phyloP scores from a whole-genome alignment of 2,888 invertebrate species.

The Hirtodrosophila confusa region DNA sequence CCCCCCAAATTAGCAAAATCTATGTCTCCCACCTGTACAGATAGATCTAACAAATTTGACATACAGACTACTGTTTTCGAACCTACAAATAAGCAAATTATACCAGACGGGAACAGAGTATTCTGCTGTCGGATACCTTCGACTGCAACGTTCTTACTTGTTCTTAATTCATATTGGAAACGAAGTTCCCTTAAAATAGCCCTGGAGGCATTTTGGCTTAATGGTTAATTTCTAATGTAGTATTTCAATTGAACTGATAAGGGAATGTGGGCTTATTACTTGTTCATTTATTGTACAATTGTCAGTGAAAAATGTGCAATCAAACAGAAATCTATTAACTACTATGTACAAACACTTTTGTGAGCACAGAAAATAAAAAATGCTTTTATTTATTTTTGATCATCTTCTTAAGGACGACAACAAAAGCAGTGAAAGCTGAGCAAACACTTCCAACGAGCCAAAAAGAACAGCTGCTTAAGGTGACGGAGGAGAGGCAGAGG shows the following conservation, averaged over 20 bases:
- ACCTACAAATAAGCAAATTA: too few species aligned
- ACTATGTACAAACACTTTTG: conserved; percentile 31
- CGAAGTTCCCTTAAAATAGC: conserved; percentile 32
- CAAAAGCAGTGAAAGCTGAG: conserved; percentile 30
- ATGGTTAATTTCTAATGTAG: conserved; percentile 38
- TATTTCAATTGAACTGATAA: background rate
- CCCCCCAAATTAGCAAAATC: too few species aligned
- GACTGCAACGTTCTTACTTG: too few species aligned
- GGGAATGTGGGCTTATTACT: background rate
- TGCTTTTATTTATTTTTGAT: conserved; percentile 60
- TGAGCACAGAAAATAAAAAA: conserved; percentile 36
- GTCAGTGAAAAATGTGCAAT: conserved; percentile 16
- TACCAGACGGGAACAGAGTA: too few species aligned
- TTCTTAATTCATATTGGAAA: conserved; percentile 41
- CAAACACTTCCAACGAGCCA: conserved; percentile 4
- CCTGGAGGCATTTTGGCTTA: conserved; percentile 26
- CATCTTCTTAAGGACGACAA: conserved; percentile 46
- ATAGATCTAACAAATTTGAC: too few species aligned
- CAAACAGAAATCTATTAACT: conserved; percentile 40
- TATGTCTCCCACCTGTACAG: too few species aligned
- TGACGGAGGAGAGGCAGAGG: background rate
- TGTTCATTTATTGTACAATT: background rate
- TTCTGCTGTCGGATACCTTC: too few species aligned
- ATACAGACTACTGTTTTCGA: too few species aligned
- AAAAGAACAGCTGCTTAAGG: background rate